phyloP scores from a whole-genome alignment of 2,113 vertebrate genomes.

The Prionailurus bengalensis region DNA sequence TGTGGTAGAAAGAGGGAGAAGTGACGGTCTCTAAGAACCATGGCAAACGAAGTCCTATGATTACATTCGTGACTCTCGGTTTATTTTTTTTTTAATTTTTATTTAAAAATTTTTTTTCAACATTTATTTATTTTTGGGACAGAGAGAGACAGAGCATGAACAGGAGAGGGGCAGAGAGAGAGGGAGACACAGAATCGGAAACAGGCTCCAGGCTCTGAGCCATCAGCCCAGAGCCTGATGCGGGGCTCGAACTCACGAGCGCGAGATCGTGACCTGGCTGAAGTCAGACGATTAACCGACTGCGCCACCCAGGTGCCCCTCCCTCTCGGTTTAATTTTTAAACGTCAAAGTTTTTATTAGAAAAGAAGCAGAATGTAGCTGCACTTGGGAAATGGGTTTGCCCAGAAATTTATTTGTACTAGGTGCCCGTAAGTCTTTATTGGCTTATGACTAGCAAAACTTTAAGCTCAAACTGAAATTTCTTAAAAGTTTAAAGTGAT shows the following conservation, averaged over 20 bases:
- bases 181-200: no score
- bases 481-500: constrained; percentile 14
- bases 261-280: no score
- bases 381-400: not conserved
- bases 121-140: no score
- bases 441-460: constrained; percentile 34
- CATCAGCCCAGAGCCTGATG: no score
- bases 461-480: constrained; percentile 35
- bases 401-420: not conserved
- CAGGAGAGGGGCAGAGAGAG: no score
- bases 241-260: no score
- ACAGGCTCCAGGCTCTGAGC: no score
- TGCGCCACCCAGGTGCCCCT: no score
- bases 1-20: not conserved
- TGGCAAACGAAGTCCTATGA: not conserved
- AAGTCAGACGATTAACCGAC: no score
- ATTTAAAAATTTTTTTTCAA: no score
- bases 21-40: not conserved
- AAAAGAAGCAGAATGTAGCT: not conserved
- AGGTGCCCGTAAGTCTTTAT: not conserved
- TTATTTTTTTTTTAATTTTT: not conserved
- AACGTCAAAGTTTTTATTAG: not conserved
- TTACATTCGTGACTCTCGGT: not conserved
- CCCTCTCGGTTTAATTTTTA: not conserved
- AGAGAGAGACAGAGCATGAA: no score